Evolutionary conservation across 2,888 invertebrate species (phyloP).

Genomic region (Caenorhabditis uteleia): DNA sequence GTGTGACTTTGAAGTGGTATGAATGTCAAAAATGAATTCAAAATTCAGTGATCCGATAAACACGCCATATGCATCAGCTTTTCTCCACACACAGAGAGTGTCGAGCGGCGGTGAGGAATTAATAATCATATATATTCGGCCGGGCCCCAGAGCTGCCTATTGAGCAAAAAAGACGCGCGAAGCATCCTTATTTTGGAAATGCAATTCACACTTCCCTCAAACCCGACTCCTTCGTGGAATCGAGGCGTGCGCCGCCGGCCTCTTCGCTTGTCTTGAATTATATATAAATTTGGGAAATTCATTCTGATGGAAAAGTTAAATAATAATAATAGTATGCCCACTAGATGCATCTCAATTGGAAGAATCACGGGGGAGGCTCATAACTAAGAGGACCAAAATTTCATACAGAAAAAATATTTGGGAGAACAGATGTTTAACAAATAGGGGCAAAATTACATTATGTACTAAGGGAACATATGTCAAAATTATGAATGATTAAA

Average conservation of each 20-base stretch:
- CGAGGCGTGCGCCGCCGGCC: too few relatives aligned
- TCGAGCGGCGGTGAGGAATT: constrained; percentile 27
- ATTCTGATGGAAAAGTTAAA: constrained; percentile 29
- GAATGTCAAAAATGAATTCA: constrained; percentile 30
- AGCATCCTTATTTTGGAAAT: constrained; percentile 28
- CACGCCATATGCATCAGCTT: constrained; percentile 22
- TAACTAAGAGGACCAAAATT: too few relatives aligned
- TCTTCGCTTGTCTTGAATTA: constrained; percentile 41
- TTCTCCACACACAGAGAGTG: not conserved
- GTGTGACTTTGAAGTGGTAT: constrained; percentile 13
- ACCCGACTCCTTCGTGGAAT: not conserved
- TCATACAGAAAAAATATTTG: too few relatives aligned
- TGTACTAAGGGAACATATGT: too few relatives aligned
- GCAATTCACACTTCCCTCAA: constrained; percentile 20
- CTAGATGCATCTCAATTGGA: too few relatives aligned
- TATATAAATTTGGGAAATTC: constrained; percentile 28
- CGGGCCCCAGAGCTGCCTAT: constrained; percentile 6
- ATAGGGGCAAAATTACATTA: too few relatives aligned
- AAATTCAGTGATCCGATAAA: constrained; percentile 44
- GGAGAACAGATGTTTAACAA: too few relatives aligned
- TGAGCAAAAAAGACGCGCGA: constrained; percentile 5
- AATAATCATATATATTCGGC: constrained; percentile 23
- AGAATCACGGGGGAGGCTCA: too few relatives aligned
- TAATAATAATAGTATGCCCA: constrained; percentile 22
- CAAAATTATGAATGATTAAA: too few relatives aligned